Conservation (phyloP, 2,888 invertebrate species). For the Elysia crispata region DNA sequence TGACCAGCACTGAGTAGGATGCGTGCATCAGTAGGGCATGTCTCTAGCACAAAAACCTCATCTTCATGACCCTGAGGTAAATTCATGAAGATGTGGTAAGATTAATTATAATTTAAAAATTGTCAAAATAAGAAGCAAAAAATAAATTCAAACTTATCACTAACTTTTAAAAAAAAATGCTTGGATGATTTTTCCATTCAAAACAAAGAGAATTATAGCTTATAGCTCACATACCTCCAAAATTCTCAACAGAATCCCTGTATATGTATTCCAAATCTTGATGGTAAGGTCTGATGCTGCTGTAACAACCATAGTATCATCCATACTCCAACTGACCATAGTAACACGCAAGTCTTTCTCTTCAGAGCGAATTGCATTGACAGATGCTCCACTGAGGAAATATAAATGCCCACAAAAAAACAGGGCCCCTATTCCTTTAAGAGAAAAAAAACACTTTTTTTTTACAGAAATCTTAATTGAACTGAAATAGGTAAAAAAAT, state of each 20-base stretch:
- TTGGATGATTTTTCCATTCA: neutral
- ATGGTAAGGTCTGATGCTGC: conserved; percentile 91
- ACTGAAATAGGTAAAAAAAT: no score
- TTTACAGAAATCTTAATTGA: no score
- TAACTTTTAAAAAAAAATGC: neutral
- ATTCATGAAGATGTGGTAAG: neutral
- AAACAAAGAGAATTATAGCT: conserved; percentile 11
- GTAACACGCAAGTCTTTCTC: conserved; percentile 82
- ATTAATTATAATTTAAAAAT: neutral
- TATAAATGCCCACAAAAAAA: no score
- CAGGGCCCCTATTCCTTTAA: no score
- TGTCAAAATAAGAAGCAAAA: neutral
- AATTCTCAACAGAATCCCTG: conserved; percentile 77
- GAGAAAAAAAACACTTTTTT: no score
- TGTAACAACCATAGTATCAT: conserved; percentile 91
- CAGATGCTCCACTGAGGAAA: neutral
- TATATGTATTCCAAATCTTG: conserved; percentile 86
- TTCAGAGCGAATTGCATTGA: neutral
- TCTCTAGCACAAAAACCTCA: conserved; percentile 95
- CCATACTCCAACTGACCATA: conserved; percentile 96
- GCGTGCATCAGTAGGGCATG: conserved; percentile 89
- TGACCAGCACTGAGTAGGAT: conserved; percentile 94
- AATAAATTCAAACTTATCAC: neutral
- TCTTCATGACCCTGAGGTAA: conserved; percentile 86
- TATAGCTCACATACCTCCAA: conserved; percentile 79